A percentile compares a stretch with the other conserved stretches of the same genome.
Evolutionary conservation across 1,140 invertebrate species (phyloP).

Genomic region (Schlechtendalia chinensis): DNA sequence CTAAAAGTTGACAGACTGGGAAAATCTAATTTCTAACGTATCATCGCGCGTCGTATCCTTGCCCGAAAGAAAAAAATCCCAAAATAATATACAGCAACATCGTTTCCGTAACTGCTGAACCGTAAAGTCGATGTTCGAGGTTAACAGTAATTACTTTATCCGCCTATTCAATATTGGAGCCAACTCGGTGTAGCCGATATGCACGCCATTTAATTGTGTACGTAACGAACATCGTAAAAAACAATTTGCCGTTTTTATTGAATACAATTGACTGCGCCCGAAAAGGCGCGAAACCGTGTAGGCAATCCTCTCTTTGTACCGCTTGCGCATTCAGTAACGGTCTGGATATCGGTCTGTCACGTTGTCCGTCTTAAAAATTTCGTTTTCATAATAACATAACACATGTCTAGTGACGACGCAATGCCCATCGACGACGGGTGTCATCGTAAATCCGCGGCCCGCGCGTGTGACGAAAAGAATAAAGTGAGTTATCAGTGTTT

Average conservation of each 20-base stretch:
- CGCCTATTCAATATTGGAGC: conserved; percentile 14
- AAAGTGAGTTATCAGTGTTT: neutral
- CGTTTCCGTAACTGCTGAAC: conserved; percentile 20
- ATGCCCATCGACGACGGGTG: conserved; percentile 7
- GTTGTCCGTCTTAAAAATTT: neutral
- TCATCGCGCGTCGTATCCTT: neutral
- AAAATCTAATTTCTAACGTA: too few relatives aligned
- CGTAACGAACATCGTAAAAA: conserved; percentile 13
- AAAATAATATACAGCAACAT: neutral
- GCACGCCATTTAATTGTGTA: neutral
- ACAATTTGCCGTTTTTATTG: conserved; percentile 4
- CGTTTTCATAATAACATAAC: neutral
- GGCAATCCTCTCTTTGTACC: neutral
- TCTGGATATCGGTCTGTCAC: neutral
- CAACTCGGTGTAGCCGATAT: neutral
- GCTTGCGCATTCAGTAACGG: neutral
- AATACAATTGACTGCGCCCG: conserved; percentile 27
- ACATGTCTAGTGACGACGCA: neutral
- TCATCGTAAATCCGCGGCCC: neutral
- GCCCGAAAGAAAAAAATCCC: neutral
- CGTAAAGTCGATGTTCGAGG: neutral
- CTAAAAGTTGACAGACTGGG: too few relatives aligned
- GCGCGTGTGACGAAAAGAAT: conserved; percentile 18
- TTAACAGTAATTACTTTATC: conserved; percentile 10
- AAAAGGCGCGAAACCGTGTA: neutral